phyloP scores from a whole-genome alignment of 2,888 invertebrate genomes.

The Nomada goodeniana region DNA sequence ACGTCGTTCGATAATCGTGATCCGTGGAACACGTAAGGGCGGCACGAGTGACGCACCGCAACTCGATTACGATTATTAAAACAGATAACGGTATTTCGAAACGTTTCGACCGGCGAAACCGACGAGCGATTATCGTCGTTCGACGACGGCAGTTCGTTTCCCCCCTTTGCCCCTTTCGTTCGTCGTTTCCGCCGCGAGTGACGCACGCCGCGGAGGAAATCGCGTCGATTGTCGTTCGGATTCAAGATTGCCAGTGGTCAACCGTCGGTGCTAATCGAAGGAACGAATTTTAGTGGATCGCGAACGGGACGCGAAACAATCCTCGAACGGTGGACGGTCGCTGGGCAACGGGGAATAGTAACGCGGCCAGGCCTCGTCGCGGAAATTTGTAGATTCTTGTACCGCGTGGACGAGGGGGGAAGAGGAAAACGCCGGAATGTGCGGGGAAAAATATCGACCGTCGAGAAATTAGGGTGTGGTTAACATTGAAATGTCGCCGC shows the following conservation, averaged over 20 bases:
- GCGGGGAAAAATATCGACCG: constrained; percentile 8
- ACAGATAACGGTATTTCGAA: constrained; percentile 29
- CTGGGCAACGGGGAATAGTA: no score
- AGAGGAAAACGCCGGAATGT: constrained; percentile 1
- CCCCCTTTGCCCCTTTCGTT: neutral
- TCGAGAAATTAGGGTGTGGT: constrained; percentile 54
- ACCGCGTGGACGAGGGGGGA: neutral
- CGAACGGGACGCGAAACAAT: no score
- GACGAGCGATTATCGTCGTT: no score
- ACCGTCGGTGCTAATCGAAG: no score
- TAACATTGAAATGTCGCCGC: constrained; percentile 62
- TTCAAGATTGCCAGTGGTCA: no score
- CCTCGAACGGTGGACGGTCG: no score
- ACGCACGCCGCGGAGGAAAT: no score
- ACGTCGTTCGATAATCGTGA: constrained; percentile 24
- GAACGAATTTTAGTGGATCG: no score
- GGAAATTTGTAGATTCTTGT: neutral
- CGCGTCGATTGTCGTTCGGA: no score
- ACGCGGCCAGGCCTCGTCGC: no score
- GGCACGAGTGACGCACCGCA: neutral
- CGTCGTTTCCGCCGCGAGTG: no score
- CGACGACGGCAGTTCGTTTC: no score
- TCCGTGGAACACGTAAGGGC: constrained; percentile 48
- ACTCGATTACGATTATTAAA: neutral
- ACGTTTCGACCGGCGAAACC: constrained; percentile 3